Conservation (phyloP, 2,113 vertebrate genomes). For the Actenoides hombroni region DNA sequence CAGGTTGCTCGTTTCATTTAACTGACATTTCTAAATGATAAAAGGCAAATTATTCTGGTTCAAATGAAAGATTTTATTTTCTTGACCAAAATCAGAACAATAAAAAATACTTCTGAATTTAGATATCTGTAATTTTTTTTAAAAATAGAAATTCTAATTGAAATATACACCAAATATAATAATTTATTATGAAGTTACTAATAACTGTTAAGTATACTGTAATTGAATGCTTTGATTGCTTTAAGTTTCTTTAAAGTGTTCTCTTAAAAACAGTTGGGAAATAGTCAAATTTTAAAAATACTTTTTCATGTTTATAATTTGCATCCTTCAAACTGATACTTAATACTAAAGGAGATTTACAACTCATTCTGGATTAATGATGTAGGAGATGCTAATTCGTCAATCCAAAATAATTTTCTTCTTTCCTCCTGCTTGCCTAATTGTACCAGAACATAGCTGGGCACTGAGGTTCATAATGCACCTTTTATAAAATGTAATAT, state of each 20-base stretch:
- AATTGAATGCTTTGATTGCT: fast-evolving
- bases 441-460: background rate
- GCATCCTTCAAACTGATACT: background rate
- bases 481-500: background rate
- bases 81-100: background rate
- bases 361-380: background rate
- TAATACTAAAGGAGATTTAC: background rate
- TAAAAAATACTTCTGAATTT: background rate
- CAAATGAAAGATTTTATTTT: background rate
- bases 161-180: background rate
- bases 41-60: background rate
- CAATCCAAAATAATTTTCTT: background rate
- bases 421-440: background rate
- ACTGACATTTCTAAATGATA: background rate
- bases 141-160: background rate
- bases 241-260: fast-evolving
- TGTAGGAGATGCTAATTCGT: background rate
- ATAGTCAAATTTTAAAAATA: background rate
- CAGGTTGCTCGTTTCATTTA: background rate
- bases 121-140: background rate
- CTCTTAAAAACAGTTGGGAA: background rate
- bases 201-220: background rate
- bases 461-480: background rate
- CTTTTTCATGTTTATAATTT: background rate
- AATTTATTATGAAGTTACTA: background rate